phyloP scores from a whole-genome alignment of 2,888 invertebrate genomes.

The Parnassius mnemosyne region DNA sequence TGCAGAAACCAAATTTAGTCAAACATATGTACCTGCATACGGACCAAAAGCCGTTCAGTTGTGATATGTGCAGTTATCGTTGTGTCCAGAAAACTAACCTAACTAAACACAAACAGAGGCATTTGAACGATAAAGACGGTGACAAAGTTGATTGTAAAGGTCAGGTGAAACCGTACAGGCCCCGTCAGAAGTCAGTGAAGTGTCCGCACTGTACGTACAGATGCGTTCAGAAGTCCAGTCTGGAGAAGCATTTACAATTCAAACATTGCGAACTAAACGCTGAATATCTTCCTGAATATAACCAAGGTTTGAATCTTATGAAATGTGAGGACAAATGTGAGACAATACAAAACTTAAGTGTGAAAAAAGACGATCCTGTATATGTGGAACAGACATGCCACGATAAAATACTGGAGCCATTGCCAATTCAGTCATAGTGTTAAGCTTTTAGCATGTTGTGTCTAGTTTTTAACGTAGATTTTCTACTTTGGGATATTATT shows the following conservation, averaged over 20 bases:
- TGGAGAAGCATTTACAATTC: constrained; percentile 71
- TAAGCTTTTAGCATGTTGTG: constrained; percentile 22
- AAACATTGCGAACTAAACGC: constrained; percentile 53
- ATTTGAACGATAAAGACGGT: constrained; percentile 63
- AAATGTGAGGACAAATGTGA: constrained; percentile 34
- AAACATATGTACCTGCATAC: constrained; percentile 78
- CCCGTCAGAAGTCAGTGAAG: constrained; percentile 68
- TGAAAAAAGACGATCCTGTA: constrained; percentile 25
- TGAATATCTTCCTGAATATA: constrained; percentile 25
- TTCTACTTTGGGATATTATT: constrained; percentile 4
- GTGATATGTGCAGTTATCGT: constrained; percentile 70
- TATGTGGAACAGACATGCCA: constrained; percentile 31
- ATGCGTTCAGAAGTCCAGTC: constrained; percentile 70
- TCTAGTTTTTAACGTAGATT: constrained; percentile 11
- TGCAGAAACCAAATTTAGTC: constrained; percentile 75
- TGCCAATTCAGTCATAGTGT: constrained; percentile 40
- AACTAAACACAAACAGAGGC: constrained; percentile 72
- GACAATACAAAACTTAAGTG: constrained; percentile 49
- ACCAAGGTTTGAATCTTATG: constrained; percentile 38
- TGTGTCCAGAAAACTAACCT: constrained; percentile 76
- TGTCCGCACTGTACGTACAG: constrained; percentile 66
- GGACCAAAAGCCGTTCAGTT: constrained; percentile 73
- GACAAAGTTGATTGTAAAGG: constrained; percentile 54
- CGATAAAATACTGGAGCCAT: constrained; percentile 34
- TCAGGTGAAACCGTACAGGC: constrained; percentile 62